Base-by-base conservation (phyloP, 2,888 invertebrate genomes). In the Apodemia hepburni region DNA sequence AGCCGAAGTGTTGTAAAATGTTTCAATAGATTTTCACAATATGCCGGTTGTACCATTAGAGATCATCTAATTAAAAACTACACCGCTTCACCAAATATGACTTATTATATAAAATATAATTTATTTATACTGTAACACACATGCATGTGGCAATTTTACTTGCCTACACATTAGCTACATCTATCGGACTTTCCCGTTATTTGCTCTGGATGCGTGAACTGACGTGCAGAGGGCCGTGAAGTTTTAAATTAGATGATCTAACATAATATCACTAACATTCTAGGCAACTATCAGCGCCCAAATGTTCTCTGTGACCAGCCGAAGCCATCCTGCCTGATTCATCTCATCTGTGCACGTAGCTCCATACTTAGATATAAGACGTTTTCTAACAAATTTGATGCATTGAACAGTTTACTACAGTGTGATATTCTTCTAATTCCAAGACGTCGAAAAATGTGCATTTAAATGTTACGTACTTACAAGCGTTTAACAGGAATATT, bases 281-380 rank as follows among this genome's bases (percentile, higher is more conserved):
- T 91, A 91, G 90, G 90, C 79, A 73, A 79, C 80, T 78, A 77
- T 76, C 78, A 79, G 72, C 78, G 78, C 81, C 80, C 73, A 91
- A 90, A 86, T 83, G 89, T 77, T 89, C 89, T 74, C 87, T 91
- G 87, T 91, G 90, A 91, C 75, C 75, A 80, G 80, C 73, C 78
- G 84, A 80, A 76, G 77, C 75, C 69, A 74, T 77, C 74, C 76
- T 63, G 61, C 61, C 65, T 61, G 72, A 72, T 68, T 71, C 78
- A 75, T 69, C 81, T 65, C 67, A 66, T 64, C 68, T 18, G 63
- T 62, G 61, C 49, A 64, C 60, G 63, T 65, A 67, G 64, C 64
- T 60, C 57, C 63, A 67, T 62, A 62, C n/a, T 63, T 60, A 60
- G 27, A n/a, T 54, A 61, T 58, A 49, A 45, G 60, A 61, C 59